Conservation (phyloP, 2,113 vertebrate species). For the Harpagus bidentatus region DNA sequence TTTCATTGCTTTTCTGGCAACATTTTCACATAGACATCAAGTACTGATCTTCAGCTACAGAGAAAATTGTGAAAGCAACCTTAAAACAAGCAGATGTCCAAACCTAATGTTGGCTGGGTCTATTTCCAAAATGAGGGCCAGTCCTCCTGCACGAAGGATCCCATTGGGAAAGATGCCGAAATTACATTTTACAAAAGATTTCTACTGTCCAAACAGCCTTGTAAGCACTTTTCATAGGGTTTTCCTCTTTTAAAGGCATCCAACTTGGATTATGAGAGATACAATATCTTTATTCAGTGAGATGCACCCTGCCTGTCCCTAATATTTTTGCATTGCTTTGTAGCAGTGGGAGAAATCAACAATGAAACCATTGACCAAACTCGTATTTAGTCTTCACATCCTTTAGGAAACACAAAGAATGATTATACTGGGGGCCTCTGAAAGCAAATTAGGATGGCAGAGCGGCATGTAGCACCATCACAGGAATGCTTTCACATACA, state of each 20-base stretch:
- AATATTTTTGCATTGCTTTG: slow-evolving; percentile 28
- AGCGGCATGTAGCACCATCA: slow-evolving; percentile 1
- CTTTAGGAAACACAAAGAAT: slow-evolving; percentile 48
- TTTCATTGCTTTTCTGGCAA: slow-evolving; percentile 49
- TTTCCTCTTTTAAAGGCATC: neutral
- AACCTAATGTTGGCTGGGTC: slow-evolving; percentile 17
- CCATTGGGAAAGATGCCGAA: neutral
- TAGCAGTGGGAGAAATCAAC: slow-evolving; percentile 28
- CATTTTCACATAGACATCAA: slow-evolving; percentile 30
- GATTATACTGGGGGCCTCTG: slow-evolving; percentile 4
- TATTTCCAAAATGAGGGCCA: slow-evolving; percentile 27
- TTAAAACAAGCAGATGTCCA: slow-evolving; percentile 59
- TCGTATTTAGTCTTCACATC: slow-evolving; percentile 20
- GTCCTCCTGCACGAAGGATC: neutral
- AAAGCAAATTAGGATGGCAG: slow-evolving; percentile 52
- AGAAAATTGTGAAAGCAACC: slow-evolving; percentile 61
- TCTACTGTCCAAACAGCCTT: neutral
- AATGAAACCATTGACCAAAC: slow-evolving; percentile 46
- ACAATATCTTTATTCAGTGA: slow-evolving; percentile 36
- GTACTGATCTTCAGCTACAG: slow-evolving; percentile 45
- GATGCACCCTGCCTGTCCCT: slow-evolving; percentile 32
- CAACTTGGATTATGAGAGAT: neutral
- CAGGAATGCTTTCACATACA: slow-evolving; percentile 22
- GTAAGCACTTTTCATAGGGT: slow-evolving; percentile 21
- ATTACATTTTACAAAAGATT: slow-evolving; percentile 12